Evolutionary conservation across 2,797 vertebrate species (phyloP).

Genomic region (Tenualosa thibaudeaui): DNA sequence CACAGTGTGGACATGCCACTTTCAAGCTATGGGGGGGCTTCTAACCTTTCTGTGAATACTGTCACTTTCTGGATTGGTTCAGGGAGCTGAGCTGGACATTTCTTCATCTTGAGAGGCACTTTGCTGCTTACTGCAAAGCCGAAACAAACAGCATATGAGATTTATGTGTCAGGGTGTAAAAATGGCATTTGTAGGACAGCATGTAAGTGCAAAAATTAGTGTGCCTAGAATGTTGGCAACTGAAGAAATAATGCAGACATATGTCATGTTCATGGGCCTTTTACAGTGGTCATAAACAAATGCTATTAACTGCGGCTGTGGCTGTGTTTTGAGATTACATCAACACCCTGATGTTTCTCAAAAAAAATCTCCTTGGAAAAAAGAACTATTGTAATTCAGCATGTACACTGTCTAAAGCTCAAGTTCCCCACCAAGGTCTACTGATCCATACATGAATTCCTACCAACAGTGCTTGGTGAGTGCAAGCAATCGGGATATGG

Average conservation of each 20-base stretch:
- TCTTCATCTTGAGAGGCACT: slow-evolving; percentile 27
- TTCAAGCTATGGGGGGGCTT: neutral
- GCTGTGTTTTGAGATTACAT: neutral
- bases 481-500: too few relatives aligned
- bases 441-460: too few relatives aligned
- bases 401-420: neutral
- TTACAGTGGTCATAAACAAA: neutral
- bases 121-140: neutral
- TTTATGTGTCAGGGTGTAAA: slow-evolving; percentile 5
- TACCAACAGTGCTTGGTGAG: too few relatives aligned
- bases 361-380: neutral
- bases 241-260: neutral
- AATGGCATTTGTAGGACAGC: neutral
- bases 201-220: neutral
- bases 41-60: slow-evolving; percentile 4
- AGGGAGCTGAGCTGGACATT: slow-evolving; percentile 7
- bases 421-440: too few relatives aligned
- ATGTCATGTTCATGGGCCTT: too few relatives aligned
- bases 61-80: neutral
- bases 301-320: neutral
- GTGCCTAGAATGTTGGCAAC: neutral
- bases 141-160: neutral
- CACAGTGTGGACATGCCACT: neutral
- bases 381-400: neutral
- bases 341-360: neutral